phyloP scores from a whole-genome alignment of 2,888 invertebrate species.

The Amorpha juglandis region DNA sequence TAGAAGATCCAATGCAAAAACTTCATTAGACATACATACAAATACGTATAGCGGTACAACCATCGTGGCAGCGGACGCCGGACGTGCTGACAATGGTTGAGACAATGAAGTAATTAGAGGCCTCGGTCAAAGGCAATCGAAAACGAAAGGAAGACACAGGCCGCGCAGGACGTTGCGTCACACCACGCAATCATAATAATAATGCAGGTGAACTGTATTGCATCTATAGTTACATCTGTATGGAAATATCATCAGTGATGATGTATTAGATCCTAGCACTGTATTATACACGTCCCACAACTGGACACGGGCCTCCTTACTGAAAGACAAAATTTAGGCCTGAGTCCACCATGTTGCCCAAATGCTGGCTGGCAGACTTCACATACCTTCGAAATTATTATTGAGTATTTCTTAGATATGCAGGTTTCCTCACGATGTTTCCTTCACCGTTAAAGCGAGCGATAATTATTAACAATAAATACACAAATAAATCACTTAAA shows the following conservation, averaged over 20 bases:
- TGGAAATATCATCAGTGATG: neutral
- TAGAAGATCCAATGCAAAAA: no score
- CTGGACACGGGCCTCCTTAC: no score
- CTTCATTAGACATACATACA: neutral
- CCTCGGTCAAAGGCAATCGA: slow-evolving; percentile 80
- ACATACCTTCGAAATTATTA: no score
- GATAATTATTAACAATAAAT: no score
- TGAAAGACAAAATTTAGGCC: no score
- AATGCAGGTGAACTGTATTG: slow-evolving; percentile 41
- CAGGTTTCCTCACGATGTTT: no score
- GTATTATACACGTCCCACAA: no score
- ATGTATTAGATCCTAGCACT: neutral
- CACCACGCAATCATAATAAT: slow-evolving; percentile 46
- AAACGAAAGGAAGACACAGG: slow-evolving; percentile 73
- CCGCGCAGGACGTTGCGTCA: slow-evolving; percentile 67
- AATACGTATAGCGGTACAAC: neutral
- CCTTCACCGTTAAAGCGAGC: no score
- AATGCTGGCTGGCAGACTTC: no score
- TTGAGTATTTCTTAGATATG: no score
- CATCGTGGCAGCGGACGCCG: slow-evolving; percentile 31
- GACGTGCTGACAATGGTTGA: slow-evolving; percentile 58
- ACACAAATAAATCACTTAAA: no score
- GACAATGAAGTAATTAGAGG: slow-evolving; percentile 58
- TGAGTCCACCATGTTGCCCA: no score
- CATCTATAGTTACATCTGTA: neutral